phyloP scores from a whole-genome alignment of 2,888 invertebrate species.

The Chrysotoxum bicinctum region DNA sequence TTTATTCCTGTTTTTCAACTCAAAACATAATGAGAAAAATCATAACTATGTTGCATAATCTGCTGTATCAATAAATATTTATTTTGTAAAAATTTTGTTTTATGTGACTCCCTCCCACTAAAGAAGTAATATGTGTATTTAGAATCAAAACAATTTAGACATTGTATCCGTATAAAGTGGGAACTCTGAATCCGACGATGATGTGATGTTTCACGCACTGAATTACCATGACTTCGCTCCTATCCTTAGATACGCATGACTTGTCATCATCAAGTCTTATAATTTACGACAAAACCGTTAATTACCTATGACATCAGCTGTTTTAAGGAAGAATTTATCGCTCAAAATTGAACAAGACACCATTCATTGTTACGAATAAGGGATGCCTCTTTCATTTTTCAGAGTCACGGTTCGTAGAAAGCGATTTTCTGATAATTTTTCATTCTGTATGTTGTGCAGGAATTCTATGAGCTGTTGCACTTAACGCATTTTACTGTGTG shows the following conservation, averaged over 20 bases:
- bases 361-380: background rate
- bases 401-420: constrained; percentile 48
- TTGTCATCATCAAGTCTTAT: constrained; percentile 70
- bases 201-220: constrained; percentile 5
- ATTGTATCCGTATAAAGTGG: background rate
- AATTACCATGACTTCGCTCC: constrained; percentile 6
- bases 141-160: too few species aligned
- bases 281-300: constrained; percentile 81
- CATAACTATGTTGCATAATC: too few species aligned
- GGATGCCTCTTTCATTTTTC: constrained; percentile 35
- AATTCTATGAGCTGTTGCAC: constrained; percentile 61
- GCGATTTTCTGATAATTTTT: constrained; percentile 55
- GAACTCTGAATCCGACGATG: background rate
- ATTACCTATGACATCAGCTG: constrained; percentile 81
- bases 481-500: constrained; percentile 54
- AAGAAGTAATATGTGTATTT: too few species aligned
- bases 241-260: constrained; percentile 48
- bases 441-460: constrained; percentile 28
- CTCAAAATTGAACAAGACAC: background rate
- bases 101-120: too few species aligned
- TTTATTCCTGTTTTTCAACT: too few species aligned
- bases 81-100: too few species aligned
- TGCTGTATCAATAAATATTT: too few species aligned
- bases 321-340: constrained; percentile 68
- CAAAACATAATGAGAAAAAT: too few species aligned